Conservation (phyloP, 2,888 invertebrate species). For the Conops quadrifasciatus region DNA sequence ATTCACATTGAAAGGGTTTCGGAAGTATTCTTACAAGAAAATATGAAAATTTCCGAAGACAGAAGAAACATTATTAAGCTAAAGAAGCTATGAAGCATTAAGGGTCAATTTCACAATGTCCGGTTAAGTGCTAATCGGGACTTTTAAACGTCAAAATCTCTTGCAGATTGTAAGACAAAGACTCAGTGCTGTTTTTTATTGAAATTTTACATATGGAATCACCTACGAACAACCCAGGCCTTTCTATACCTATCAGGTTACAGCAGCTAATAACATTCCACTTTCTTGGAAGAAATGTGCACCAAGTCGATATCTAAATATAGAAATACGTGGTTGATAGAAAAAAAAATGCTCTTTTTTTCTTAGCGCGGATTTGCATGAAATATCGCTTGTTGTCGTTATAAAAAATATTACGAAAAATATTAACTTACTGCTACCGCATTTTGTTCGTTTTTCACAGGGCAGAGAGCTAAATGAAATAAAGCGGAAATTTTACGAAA, state of each 20-base stretch:
- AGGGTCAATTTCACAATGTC: no score
- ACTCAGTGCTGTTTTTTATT: neutral
- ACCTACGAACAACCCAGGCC: neutral
- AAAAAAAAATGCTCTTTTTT: neutral
- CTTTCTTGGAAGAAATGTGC: constrained; percentile 1
- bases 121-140: no score
- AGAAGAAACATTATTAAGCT: no score
- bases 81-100: no score
- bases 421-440: constrained; percentile 24
- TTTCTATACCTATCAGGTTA: neutral
- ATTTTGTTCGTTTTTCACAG: constrained; percentile 29
- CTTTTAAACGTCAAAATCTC: no score
- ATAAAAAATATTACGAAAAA: constrained; percentile 18
- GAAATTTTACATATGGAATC: neutral
- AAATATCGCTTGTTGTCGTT: constrained; percentile 18
- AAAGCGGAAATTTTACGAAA: constrained; percentile 19
- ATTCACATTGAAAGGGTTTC: no score
- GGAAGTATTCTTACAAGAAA: no score
- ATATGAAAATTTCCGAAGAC: no score
- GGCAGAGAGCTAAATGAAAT: constrained; percentile 22
- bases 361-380: constrained; percentile 21
- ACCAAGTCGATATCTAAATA: neutral
- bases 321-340: neutral
- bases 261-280: neutral
- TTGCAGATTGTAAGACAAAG: no score